Evolutionary conservation across 1,140 invertebrate genomes (phyloP).

Genomic region (Wiebesia pumilae): DNA sequence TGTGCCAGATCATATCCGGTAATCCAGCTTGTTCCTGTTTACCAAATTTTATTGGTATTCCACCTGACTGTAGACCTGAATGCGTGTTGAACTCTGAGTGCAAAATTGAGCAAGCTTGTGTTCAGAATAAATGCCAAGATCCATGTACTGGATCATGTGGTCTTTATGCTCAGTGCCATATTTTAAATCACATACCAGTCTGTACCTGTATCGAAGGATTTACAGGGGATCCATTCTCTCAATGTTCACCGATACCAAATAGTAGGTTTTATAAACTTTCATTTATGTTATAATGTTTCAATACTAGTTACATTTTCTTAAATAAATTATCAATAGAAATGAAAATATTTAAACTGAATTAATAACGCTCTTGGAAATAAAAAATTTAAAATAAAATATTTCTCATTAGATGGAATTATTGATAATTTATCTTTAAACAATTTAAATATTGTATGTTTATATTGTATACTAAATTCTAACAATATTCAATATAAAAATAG

Average conservation of each 20-base stretch:
- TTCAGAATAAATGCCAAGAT: conserved; percentile 83
- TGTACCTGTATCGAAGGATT: conserved; percentile 83
- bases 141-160: conserved; percentile 86
- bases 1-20: conserved; percentile 83
- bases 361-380: no score
- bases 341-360: no score
- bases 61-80: conserved; percentile 84
- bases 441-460: no score
- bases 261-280: conserved; percentile 59
- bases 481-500: not conserved
- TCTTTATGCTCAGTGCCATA: conserved; percentile 82
- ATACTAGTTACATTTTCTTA: no score
- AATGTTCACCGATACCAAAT: conserved; percentile 77
- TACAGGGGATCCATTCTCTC: conserved; percentile 85
- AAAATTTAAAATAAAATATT: no score
- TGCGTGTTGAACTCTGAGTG: conserved; percentile 85
- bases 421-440: no score
- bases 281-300: no score
- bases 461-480: not conserved
- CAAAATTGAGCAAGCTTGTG: conserved; percentile 81
- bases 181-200: conserved; percentile 84
- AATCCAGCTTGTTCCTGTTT: conserved; percentile 86
- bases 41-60: conserved; percentile 83
- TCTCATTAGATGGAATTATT: no score
- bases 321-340: no score